Evolutionary conservation across 2,888 invertebrate species (phyloP), one percentile per base, ranked within the genome.

Genomic region (Chrysolina haemoptera): DNA sequence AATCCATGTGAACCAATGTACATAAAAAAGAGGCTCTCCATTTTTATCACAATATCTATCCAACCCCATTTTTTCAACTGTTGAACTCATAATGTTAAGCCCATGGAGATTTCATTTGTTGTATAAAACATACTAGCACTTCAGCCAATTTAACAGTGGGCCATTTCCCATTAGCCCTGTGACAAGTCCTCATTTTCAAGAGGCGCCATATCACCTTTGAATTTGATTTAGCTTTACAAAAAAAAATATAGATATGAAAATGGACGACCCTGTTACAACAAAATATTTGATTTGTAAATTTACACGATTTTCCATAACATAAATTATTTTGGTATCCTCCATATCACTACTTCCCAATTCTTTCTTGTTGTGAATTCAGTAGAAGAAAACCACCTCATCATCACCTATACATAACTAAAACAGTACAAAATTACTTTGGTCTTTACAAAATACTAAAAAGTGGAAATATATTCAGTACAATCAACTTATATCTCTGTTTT

Each of bases 401-500:
- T 46, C 46, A 46, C 12, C 46, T 46, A 46, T 46, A 46, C 46
- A 35, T 35, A 35, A 35, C 35, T 46, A 79, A 79, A 81, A 85
- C 82, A 85, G 85, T 85, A 86, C 84, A 86, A 86, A 86, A 85
- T 87, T 86, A 88, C 88, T 88, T 88, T 88, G 88, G 88, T 88
- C 87, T 88, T 86, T 87, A 87, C 85, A 87, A 87, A 88, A 88
- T 88, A 88, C 88, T 88, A 86, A 80, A 84, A 82, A 84, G 84
- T 87, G 87, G 86, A 87, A 87, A 85, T 85, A 82, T 73, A 67
- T 68, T 82, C 72, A 79, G 74, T 78, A 74, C 76, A 65, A 62
- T 71, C 62, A 73, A 40, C 53, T 67, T 9, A 48, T 48, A 59
- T 62, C 66, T 76, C 82, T 82, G 83, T 80, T 85, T 84, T 70